These are phyloP conservation scores for Dendrolimus pini DNA, from an alignment of 2,888 invertebrate genomes.

Conservation along the genomic window DNA sequence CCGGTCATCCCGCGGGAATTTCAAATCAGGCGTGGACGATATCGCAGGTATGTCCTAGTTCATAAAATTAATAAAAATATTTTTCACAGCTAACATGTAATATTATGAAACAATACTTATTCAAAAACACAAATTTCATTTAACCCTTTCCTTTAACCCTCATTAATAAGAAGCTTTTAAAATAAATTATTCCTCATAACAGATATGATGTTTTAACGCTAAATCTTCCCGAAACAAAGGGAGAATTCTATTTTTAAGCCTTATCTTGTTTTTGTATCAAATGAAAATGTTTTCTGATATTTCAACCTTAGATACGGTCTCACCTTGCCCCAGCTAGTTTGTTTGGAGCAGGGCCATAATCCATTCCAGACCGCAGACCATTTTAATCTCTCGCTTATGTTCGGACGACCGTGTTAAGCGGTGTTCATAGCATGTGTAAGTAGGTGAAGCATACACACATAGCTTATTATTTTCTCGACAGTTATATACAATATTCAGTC, in stretches of 20 bases:
- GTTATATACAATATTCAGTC: no score
- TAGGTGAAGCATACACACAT: no score
- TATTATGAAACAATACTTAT: no score
- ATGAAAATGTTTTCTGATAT: slow-evolving; percentile 1
- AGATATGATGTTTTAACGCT: background rate
- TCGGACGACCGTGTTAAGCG: background rate
- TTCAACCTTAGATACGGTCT: background rate
- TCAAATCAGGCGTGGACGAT: no score
- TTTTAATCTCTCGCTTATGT: background rate
- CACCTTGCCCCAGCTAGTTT: background rate
- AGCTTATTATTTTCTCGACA: no score
- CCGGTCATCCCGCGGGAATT: no score
- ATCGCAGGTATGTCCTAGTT: no score
- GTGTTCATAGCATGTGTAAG: no score
- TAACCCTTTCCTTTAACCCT: background rate
- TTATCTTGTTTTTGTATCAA: background rate
- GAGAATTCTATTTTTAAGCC: background rate
- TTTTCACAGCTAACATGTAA: no score
- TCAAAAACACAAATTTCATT: background rate
- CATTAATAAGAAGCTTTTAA: background rate
- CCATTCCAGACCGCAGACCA: background rate
- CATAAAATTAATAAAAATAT: no score
- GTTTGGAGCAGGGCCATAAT: background rate
- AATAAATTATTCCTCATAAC: background rate
- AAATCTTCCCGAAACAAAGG: background rate